Base-by-base conservation (phyloP, 2,113 vertebrate species). In the Anoplopoma fimbria region DNA sequence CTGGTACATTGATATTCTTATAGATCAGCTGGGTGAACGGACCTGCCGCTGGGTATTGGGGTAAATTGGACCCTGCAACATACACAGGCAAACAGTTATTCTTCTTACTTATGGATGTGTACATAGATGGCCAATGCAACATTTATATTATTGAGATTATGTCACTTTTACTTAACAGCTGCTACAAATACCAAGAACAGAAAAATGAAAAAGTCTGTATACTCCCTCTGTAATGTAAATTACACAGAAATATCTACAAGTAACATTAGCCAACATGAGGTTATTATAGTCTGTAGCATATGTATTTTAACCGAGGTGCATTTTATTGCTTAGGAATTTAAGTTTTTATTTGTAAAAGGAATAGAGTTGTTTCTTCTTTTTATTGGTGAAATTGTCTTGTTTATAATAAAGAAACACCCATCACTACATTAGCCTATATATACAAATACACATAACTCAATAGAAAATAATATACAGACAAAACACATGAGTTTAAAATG, bases 1-100 rank as follows among this genome's bases (percentile, higher is more conserved):
- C 97, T 7, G 97, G 97, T 12, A 96, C 95, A 0, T 93, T 96
- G 64, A 97, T 91, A 58, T 97, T 97, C 93, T 95, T 97, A 84
- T 97, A 97, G 91, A 97, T 96, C 71, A 97, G 88, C 90, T 93
- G 93, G 33, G 94, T 94, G 86, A 96, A 96, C 1, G 96, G 95
- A 40, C 96, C 96, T 74, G 95, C 89, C 25, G 94, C 75, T 77
- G 96, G 94, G 88, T 85, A 88, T 0, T 93, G 94, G 67, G 92
- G 87, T 49, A 95, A 87, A 75, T 61, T 93, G 62, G 95, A 96
- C 57, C 93, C 97, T 97, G 91, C 6, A 85, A 84, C 27, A 90
- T 3, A 81, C 4, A 82, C 2, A 31, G 27, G 23, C 31, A 71
- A 71, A 74, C 27, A 67, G 13, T 78, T 7, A 36, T 51, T 70